Base-by-base conservation (phyloP, 2,888 invertebrate species). In the Bombyx huttoni region DNA sequence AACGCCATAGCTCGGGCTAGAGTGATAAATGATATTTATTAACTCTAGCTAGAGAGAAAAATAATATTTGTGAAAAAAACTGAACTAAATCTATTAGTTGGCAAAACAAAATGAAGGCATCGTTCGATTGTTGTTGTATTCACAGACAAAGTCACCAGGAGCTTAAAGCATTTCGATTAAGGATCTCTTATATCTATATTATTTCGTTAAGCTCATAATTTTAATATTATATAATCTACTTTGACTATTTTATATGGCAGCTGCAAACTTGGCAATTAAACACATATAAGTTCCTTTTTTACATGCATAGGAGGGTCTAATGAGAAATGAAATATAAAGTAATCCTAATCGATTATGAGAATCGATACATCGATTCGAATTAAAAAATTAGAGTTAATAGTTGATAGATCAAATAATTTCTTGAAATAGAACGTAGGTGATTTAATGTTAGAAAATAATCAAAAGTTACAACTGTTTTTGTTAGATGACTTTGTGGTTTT, bases 271-370 rank as follows among this genome's bases (percentile, higher is more conserved):
- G 59, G 59, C 61, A 63, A 57, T 61, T 65, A 56, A 62, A 56
- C 54, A 65, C 54, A 56, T 53, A 51, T 54, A n/a, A 24, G 56
- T 59, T 58, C 58, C 58, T 61, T 60, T 57, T 54, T 55, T 54
- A 54, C 53, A 60, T 58, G 59, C 53, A 55, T 57, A 61, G 65
- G 65, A 65, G 67, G 65, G 67, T 65, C 65, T 54, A 63, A 55
- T 62, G 65, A 65, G 65, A 24, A 24, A 54, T 52, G 53, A 55
- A 56, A 50, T 49, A 53, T 51, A 50, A 52, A 50, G 57, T 54
- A 59, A 48, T 58, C 24, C 5, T 24, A 24, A 40, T 40, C 40
- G 40, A 40, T 40, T 5, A 40, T 40, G 12, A 40, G 40, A 40
- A 40, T 40, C 40, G 40, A 40, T 10, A 40, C 8, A 40, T 40